Evolutionary conservation across 1,140 invertebrate species (phyloP).

Genomic region (Zophobas atratus): DNA sequence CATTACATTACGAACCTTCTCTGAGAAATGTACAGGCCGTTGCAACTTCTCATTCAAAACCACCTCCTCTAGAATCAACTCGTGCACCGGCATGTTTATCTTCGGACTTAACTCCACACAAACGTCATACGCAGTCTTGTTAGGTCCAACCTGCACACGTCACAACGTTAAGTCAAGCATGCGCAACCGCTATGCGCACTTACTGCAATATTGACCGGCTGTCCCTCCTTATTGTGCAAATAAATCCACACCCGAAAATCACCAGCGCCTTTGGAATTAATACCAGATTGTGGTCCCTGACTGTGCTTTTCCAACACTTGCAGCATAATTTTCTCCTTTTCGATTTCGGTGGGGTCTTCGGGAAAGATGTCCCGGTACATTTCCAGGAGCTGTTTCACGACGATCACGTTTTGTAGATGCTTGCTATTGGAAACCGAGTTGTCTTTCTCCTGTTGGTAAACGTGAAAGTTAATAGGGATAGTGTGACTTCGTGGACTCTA

Average conservation of each 20-base stretch:
- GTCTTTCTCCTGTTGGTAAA: conserved; percentile 56
- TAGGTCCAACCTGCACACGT: conserved; percentile 78
- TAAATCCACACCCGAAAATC: conserved; percentile 88
- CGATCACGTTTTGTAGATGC: conserved; percentile 56
- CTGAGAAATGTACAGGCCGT: conserved; percentile 84
- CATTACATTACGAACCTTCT: conserved; percentile 68
- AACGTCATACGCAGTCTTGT: conserved; percentile 82
- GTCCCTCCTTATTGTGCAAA: conserved; percentile 71
- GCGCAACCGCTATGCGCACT: conserved; percentile 59
- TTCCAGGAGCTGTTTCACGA: conserved; percentile 62
- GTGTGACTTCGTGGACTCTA: conserved; percentile 54
- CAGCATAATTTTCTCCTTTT: conserved; percentile 80
- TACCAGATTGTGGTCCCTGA: conserved; percentile 63
- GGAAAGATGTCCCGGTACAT: conserved; percentile 76
- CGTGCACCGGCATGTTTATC: conserved; percentile 75
- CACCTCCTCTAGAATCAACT: conserved; percentile 82
- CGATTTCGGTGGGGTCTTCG: conserved; percentile 72
- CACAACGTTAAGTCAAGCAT: background rate
- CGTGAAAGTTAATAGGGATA: conserved; percentile 1
- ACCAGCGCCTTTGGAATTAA: conserved; percentile 78
- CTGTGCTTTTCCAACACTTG: conserved; percentile 78
- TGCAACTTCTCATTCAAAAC: conserved; percentile 80
- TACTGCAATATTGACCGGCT: conserved; percentile 77
- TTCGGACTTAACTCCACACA: conserved; percentile 79
- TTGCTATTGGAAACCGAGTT: conserved; percentile 40